Evolutionary conservation across 2,888 invertebrate genomes (phyloP), one percentile per base, ranked within the genome.

Genomic region (Parnassius mnemosyne): DNA sequence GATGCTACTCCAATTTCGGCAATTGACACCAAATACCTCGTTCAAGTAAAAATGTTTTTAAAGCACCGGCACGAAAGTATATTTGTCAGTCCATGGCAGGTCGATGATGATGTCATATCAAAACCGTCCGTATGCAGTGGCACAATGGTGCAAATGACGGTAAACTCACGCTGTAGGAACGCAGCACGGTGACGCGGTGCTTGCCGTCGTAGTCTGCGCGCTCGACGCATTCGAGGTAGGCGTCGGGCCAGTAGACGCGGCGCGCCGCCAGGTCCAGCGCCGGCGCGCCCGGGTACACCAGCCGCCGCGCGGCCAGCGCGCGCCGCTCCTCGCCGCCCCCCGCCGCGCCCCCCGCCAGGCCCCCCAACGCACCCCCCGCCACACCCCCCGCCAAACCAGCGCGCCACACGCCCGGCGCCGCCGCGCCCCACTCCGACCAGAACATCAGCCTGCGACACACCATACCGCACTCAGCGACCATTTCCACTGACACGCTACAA

Each of bases 181-280:
- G 91, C 63, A 92, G 87, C 59, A 95, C 86, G 7, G 94, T 94
- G 75, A 85, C 87, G 61, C 96, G 90, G 74, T 94, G 92, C 13
- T 84, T 85, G 10, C 96, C 97, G 77, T 95, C 92, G 83, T 97
- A 97, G 87, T 96, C 94, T 25, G 95, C 93, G 65, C 95, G 92
- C 85, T 97, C 96, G 7, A 97, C 93, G 73, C 94, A 94, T 87
- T 96, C 96, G 72, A 96, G 92, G 85, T 95, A 96, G 9, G 94
- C 93, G 84, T 97, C 97, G 60, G 95, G 94, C 96, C 96, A 96
- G 85, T 95, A 96, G 25, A 96, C 92, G 74, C 93, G 92, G 73
- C 94, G 92, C 57, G 93, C 93, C 47, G 96, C 93, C 69, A 93
- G 93, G 87, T 97, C 97, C 57, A 95, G 92, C 16, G 95, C 91